Conservation (phyloP, 2,113 vertebrate genomes). For the Leptosomus discolor region DNA sequence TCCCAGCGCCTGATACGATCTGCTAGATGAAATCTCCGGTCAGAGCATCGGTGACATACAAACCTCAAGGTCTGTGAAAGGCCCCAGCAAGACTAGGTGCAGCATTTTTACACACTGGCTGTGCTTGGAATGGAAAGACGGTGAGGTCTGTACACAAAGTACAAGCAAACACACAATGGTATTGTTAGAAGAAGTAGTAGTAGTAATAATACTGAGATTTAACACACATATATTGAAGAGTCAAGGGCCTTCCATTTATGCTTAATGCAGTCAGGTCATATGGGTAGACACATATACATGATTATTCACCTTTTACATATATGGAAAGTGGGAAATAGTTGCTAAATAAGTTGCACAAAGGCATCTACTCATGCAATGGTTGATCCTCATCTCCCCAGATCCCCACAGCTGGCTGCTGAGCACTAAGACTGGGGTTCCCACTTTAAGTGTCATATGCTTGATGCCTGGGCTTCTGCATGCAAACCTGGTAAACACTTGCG, state of each 20-base stretch:
- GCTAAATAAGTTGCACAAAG: neutral
- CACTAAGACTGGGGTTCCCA: neutral
- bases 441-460: neutral
- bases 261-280: neutral
- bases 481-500: neutral
- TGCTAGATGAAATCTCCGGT: neutral
- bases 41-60: neutral
- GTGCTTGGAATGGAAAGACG: neutral
- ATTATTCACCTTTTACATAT: neutral
- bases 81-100: neutral
- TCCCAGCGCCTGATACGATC: neutral
- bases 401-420: neutral
- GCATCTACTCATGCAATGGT: neutral
- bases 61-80: neutral
- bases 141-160: neutral
- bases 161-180: neutral
- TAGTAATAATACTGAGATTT: neutral
- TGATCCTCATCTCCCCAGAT: neutral
- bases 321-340: neutral
- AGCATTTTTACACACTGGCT: neutral
- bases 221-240: neutral
- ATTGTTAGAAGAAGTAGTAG: neutral
- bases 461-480: neutral
- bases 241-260: neutral
- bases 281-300: neutral